A percentile compares a stretch with the other conserved stretches of the same genome.
Evolutionary conservation across 2,888 invertebrate species (phyloP).

Genomic region (Drepana falcataria): DNA sequence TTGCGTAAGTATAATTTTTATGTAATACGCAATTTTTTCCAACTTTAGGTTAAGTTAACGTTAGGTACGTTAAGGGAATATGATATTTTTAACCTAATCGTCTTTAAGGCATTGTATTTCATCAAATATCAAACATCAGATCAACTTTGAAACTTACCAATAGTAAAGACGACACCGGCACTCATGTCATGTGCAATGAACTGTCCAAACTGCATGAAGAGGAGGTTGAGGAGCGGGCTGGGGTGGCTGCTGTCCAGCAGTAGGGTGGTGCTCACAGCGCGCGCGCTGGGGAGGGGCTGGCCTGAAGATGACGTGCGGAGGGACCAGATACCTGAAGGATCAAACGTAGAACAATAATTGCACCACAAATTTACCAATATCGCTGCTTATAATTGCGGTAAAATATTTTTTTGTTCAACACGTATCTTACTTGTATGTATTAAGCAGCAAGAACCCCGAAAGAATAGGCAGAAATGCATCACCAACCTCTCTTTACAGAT

Average conservation of each 20-base stretch:
- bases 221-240: conserved; percentile 80
- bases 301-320: conserved; percentile 66
- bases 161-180: conserved; percentile 83
- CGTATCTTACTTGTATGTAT: no score
- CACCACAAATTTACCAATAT: neutral
- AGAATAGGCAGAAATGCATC: no score
- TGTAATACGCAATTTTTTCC: no score
- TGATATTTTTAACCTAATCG: no score
- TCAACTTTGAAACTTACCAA: conserved; percentile 66
- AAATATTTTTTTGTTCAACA: no score
- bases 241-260: conserved; percentile 79
- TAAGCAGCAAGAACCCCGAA: no score
- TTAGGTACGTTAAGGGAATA: no score
- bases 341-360: neutral
- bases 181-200: conserved; percentile 87
- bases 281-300: conserved; percentile 80
- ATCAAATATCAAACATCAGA: neutral
- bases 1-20: no score
- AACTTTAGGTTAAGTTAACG: no score
- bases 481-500: no score
- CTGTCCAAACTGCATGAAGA: conserved; percentile 89
- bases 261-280: conserved; percentile 81
- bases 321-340: conserved; percentile 63
- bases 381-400: no score
- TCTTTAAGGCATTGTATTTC: neutral